Base-by-base conservation (phyloP, 1,140 invertebrate genomes). In the Drosophila gunungcola region DNA sequence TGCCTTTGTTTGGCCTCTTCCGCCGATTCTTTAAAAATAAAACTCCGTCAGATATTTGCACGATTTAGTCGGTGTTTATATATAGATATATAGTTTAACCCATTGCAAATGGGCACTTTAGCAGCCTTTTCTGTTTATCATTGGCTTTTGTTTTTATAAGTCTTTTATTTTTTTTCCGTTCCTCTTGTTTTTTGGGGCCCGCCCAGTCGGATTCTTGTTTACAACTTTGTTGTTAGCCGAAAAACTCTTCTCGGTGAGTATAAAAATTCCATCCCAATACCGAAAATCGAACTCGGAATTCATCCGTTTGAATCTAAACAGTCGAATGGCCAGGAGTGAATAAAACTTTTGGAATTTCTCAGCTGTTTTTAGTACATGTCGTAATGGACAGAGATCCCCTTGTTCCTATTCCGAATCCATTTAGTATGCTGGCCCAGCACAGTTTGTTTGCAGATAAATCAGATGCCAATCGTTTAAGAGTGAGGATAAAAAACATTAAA, bases 261-360 rank as follows among this genome's bases (percentile, higher is more conserved):
- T 65, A 68, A 68, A 77, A 77, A 77, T 77, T 67, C 54, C 54
- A 48, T 39, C 38, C 38, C 41, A 13, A 57, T n/a, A 29, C 13
- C 48, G 46, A 49, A 70, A 21, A 52, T 55, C 27, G 55, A 46
- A 58, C 41, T 54, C 42, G 32, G 41, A n/a, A 45, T 42, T 21
- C 6, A 38, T 42, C 46, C 32, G 48, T 68, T 74, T 52, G 38
- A 78, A 78, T 73, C 61, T 80, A 80, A 84, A 85, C 76, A 84
- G 55, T 38, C 36, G 11, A 61, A 38, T n/a, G 16, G 13, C 39
- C 51, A 32, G 45, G 29, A 73, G 81, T 85, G 80, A 80, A 84
- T 84, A 77, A 73, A 84, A 67, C 67, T 64, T 54, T 76, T 80
- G 80, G 80, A 84, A 84, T 85, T 77, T 80, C 69, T 69, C 60